phyloP scores from a whole-genome alignment of 2,888 invertebrate species.

The Drosophila tanythrix region DNA sequence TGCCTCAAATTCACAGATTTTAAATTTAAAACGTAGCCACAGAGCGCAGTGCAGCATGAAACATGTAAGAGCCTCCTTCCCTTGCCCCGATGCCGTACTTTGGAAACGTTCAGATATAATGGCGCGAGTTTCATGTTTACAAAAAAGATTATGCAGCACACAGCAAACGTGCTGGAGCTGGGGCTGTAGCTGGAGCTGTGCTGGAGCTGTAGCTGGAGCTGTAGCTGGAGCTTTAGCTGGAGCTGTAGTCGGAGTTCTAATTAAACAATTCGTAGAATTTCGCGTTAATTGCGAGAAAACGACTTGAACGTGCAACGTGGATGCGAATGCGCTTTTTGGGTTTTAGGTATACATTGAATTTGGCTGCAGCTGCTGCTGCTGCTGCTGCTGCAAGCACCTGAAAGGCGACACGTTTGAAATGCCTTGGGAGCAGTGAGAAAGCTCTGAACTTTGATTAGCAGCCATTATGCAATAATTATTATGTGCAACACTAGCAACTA shows the following conservation, averaged over 20 bases:
- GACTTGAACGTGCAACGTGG: conserved; percentile 77
- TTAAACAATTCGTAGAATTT: conserved; percentile 86
- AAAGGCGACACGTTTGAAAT: conserved; percentile 53
- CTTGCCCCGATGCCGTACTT: not conserved
- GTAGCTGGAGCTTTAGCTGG: conserved; percentile 31
- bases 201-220: conserved; percentile 2
- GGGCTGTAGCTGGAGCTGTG: conserved; percentile 17
- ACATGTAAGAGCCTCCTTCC: conserved; percentile 43
- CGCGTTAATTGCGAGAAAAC: conserved; percentile 85
- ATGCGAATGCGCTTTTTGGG: conserved; percentile 21
- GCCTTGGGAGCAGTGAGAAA: conserved; percentile 46
- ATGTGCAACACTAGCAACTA: conserved; percentile 19
- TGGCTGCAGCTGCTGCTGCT: conserved; percentile 21
- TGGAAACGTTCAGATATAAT: conserved; percentile 75
- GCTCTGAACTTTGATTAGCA: conserved; percentile 63
- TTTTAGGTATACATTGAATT: conserved; percentile 15
- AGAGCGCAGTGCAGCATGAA: conserved; percentile 39
- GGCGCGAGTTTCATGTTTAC: conserved; percentile 84
- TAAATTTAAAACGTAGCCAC: conserved; percentile 80
- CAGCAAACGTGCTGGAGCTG: conserved; percentile 68
- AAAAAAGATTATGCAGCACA: conserved; percentile 80
- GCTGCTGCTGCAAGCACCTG: conserved; percentile 9
- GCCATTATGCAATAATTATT: conserved; percentile 47
- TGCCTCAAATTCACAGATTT: conserved; percentile 83
- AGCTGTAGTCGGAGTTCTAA: conserved; percentile 81